These are phyloP conservation scores for Syrrhaptes paradoxus DNA, from an alignment of 2,113 vertebrate species.

Conservation along the genomic window DNA sequence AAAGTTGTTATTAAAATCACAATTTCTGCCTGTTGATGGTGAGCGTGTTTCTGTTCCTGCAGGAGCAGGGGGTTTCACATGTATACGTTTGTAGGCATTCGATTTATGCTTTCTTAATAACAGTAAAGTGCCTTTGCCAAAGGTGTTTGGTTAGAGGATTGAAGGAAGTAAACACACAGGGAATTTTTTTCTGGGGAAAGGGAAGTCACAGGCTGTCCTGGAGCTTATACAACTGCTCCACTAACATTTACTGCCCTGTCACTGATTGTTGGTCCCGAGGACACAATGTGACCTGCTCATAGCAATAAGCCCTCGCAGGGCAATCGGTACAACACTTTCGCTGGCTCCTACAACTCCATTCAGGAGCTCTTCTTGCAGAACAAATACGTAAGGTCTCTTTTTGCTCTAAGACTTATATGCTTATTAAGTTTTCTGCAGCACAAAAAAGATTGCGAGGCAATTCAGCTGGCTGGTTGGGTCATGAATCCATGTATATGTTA, in stretches of 20 bases:
- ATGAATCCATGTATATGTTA: slow-evolving; percentile 37
- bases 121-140: background rate
- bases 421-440: slow-evolving; percentile 11
- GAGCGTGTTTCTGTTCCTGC: background rate
- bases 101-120: background rate
- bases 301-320: background rate
- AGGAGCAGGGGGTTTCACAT: background rate
- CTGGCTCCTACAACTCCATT: background rate
- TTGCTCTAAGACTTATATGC: background rate
- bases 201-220: background rate
- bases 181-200: background rate
- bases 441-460: slow-evolving; percentile 32
- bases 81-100: rapidly evolving
- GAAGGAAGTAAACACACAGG: background rate
- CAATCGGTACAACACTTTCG: background rate
- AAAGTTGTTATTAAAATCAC: background rate
- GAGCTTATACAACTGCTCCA: background rate
- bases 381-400: background rate
- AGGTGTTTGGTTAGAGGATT: background rate
- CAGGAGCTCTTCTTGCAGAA: background rate
- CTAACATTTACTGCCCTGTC: background rate
- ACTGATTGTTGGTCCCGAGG: background rate
- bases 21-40: background rate
- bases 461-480: background rate
- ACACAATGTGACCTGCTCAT: background rate